Base-by-base conservation (phyloP, 2,113 vertebrate species). In the Carassius gibelio region DNA sequence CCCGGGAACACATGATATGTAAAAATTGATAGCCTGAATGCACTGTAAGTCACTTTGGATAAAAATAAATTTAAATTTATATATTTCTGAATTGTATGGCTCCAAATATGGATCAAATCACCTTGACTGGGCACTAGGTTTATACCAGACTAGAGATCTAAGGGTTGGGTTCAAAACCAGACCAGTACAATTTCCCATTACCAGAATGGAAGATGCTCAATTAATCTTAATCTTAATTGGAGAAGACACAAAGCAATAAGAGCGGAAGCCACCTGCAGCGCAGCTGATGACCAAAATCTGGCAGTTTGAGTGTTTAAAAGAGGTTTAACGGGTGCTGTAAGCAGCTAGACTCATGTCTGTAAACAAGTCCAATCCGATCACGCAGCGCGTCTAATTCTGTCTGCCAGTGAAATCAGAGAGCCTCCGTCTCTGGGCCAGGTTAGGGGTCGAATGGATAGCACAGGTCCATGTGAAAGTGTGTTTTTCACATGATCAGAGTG, bases 301-400 rank as follows among this genome's bases (percentile, higher is more conserved):
- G 81, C n/a, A 84, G 93, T 94, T 94, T 94, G 94, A 92, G 93
- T 93, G 94, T 94, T 95, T 95, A 94, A 93, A 94, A 91, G 83
- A 93, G 96, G 93, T 96, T 96, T 95, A 95, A 92, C 93, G 91
- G 91, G 90, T 92, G 89, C 92, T 91, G 83, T 94, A 93, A 95
- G 94, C 93, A 84, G 93, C 94, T 95, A 87, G 87, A 76, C 89
- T 90, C 82, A 86, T 94, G 94, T 95, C 95, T 95, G 94, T 95
- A 95, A 95, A 94, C 95, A 95, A 95, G 93, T 92, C 92, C 94
- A 95, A 94, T 95, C 94, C 93, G 91, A 94, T 94, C 94, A 94
- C 94, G 93, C 93, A 90, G 93, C 93, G 94, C 89, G 93, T 95
- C 90, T 95, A 93, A 94, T 95, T 94, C 94, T 92, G 93, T 92